These are phyloP conservation scores for Cylas formicarius DNA, from an alignment of 1,140 invertebrate genomes.

Conservation along the genomic window DNA sequence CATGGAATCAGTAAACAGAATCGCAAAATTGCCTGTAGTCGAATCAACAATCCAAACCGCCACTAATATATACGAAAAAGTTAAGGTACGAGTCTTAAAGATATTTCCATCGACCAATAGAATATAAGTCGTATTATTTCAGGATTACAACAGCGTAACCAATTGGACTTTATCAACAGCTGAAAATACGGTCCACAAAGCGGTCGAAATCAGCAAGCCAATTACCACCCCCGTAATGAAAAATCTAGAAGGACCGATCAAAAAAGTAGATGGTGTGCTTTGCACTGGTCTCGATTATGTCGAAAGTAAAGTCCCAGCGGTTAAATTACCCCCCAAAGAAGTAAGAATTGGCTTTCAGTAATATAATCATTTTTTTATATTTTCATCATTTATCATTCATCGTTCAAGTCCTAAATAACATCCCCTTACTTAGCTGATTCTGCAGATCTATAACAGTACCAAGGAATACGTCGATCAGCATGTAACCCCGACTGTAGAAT, in stretches of 20 bases:
- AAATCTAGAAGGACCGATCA: slow-evolving; percentile 44
- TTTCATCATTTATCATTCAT: slow-evolving; percentile 9
- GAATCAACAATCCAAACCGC: slow-evolving; percentile 48
- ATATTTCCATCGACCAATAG: slow-evolving; percentile 1
- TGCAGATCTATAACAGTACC: slow-evolving; percentile 50
- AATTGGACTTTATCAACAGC: slow-evolving; percentile 50
- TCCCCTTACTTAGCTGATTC: slow-evolving; percentile 32
- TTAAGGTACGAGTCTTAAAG: slow-evolving; percentile 44
- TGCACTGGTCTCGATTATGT: slow-evolving; percentile 46
- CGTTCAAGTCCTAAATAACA: slow-evolving; percentile 18
- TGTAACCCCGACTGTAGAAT: slow-evolving; percentile 31
- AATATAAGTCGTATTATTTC: slow-evolving; percentile 9
- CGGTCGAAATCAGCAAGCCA: slow-evolving; percentile 45
- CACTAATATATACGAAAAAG: slow-evolving; percentile 48
- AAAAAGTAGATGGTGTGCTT: slow-evolving; percentile 43
- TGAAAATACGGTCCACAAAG: slow-evolving; percentile 45
- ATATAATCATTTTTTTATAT: slow-evolving; percentile 9
- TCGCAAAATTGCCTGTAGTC: slow-evolving; percentile 49
- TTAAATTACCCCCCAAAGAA: slow-evolving; percentile 43
- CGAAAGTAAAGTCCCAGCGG: slow-evolving; percentile 45
- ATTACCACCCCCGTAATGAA: slow-evolving; percentile 46
- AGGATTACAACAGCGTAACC: slow-evolving; percentile 51
- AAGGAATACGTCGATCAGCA: slow-evolving; percentile 49
- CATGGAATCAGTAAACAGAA: slow-evolving; percentile 46
- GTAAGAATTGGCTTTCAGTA: slow-evolving; percentile 44